A percentile compares a stretch with the other conserved stretches of the same genome.
These are phyloP conservation scores for Podarcis siculus DNA, from an alignment of 2,797 vertebrate genomes.

Conservation along the genomic window DNA sequence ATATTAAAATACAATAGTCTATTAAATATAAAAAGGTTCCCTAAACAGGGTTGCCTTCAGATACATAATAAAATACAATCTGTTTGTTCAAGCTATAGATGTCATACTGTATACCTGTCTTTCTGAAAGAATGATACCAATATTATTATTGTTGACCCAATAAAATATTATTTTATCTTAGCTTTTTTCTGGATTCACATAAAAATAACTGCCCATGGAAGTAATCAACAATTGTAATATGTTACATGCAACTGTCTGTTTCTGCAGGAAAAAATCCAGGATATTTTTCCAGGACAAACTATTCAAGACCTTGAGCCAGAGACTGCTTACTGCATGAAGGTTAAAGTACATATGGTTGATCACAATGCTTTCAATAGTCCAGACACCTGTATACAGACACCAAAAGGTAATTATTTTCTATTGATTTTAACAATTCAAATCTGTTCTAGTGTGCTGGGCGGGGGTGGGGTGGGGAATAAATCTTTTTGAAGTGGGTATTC, in stretches of 20 bases:
- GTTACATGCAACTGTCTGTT: constrained; percentile 8
- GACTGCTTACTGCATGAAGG: constrained; percentile 76
- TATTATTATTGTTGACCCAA: neutral
- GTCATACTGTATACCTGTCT: too few species aligned
- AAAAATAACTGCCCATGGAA: neutral
- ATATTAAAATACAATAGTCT: too few species aligned
- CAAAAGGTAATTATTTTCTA: constrained; percentile 51
- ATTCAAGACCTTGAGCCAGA: constrained; percentile 67
- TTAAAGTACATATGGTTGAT: neutral
- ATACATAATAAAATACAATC: neutral
- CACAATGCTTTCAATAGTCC: constrained; percentile 60
- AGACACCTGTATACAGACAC: constrained; percentile 61
- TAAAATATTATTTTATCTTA: neutral
- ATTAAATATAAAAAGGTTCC: too few species aligned
- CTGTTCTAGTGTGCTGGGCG: neutral
- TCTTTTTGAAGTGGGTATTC: neutral
- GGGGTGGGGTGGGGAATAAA: neutral
- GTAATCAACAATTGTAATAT: neutral
- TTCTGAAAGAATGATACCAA: neutral
- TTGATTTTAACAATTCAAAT: neutral
- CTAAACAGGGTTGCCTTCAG: too few species aligned
- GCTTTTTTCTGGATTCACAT: neutral
- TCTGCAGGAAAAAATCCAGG: constrained; percentile 50
- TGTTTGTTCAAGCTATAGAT: neutral
- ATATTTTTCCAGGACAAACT: neutral